A percentile compares a stretch with the other conserved stretches of the same genome.
Conservation (phyloP, 2,797 vertebrate genomes). For the Antennarius maculatus region DNA sequence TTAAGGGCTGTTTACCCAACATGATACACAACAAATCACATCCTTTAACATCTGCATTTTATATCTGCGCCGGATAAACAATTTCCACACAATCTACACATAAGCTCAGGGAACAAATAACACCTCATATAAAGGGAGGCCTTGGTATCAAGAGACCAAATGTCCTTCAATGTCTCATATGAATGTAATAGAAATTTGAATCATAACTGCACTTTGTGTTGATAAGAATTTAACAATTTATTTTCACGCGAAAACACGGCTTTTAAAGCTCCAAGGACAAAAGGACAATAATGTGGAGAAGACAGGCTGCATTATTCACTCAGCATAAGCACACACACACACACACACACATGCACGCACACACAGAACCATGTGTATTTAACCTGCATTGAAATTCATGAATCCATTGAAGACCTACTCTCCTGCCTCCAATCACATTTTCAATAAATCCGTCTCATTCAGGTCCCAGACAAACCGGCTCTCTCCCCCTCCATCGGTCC, state of each 20-base stretch:
- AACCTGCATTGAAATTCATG: constrained; percentile 30
- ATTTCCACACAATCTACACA: no score
- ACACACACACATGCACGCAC: not conserved
- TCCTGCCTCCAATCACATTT: constrained; percentile 37
- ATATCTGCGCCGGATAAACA: not conserved
- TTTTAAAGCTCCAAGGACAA: constrained; percentile 6
- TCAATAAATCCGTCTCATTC: constrained; percentile 44
- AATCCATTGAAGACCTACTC: constrained; percentile 17
- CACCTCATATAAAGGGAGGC: no score
- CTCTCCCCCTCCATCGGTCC: constrained; percentile 4
- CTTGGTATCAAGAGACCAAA: no score
- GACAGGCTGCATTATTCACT: constrained; percentile 1
- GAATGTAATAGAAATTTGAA: not conserved
- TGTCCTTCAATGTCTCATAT: not conserved
- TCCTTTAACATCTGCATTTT: constrained; percentile 1
- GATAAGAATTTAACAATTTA: no score
- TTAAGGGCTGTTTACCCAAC: constrained; percentile 5
- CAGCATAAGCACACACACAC: not conserved
- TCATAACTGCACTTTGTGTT: not conserved
- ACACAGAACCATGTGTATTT: constrained; percentile 10
- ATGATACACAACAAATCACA: not conserved
- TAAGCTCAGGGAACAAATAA: no score
- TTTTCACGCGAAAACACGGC: not conserved
- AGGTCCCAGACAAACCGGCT: constrained; percentile 40
- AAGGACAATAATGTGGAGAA: not conserved